Evolutionary conservation across 2,888 invertebrate species (phyloP).

Genomic region (Caenorhabditis doughertyi): DNA sequence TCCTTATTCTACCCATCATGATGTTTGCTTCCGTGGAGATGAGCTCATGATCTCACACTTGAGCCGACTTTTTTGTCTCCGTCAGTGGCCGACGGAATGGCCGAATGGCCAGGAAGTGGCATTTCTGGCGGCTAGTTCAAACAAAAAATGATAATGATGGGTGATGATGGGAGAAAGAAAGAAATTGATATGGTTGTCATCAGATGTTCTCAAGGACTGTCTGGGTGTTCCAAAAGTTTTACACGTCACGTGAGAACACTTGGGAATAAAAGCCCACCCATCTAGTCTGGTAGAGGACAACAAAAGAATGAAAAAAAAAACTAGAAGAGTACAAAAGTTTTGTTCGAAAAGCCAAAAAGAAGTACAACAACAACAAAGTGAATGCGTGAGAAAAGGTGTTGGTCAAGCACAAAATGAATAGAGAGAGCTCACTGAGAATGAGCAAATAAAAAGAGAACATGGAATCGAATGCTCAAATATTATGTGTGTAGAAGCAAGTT

Average conservation of each 20-base stretch:
- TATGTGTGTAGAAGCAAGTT: not conserved
- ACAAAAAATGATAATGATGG: slow-evolving; percentile 11
- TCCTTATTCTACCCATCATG: slow-evolving; percentile 6
- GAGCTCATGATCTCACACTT: slow-evolving; percentile 62
- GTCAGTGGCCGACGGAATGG: not conserved
- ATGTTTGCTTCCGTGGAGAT: slow-evolving; percentile 54
- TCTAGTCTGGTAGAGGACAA: not conserved
- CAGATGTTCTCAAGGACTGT: slow-evolving; percentile 3
- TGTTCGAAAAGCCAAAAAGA: not conserved
- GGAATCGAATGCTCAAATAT: not conserved
- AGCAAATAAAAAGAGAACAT: not conserved
- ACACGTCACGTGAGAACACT: not conserved
- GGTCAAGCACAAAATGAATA: slow-evolving; percentile 11
- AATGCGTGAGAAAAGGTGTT: not conserved
- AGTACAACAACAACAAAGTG: not conserved
- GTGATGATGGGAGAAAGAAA: not conserved
- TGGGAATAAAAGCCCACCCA: not conserved
- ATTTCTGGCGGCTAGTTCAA: slow-evolving; percentile 35
- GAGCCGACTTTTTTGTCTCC: slow-evolving; percentile 39
- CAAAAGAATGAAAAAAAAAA: not conserved
- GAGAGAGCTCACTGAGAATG: not conserved
- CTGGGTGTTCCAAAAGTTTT: not conserved
- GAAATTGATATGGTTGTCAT: slow-evolving; percentile 40
- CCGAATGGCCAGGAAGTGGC: slow-evolving; percentile 32
- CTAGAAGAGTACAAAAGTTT: slow-evolving; percentile 9